A percentile compares a stretch with the other conserved stretches of the same genome.
Conservation (phyloP, 2,888 invertebrate genomes). For the Machimus rusticus region DNA sequence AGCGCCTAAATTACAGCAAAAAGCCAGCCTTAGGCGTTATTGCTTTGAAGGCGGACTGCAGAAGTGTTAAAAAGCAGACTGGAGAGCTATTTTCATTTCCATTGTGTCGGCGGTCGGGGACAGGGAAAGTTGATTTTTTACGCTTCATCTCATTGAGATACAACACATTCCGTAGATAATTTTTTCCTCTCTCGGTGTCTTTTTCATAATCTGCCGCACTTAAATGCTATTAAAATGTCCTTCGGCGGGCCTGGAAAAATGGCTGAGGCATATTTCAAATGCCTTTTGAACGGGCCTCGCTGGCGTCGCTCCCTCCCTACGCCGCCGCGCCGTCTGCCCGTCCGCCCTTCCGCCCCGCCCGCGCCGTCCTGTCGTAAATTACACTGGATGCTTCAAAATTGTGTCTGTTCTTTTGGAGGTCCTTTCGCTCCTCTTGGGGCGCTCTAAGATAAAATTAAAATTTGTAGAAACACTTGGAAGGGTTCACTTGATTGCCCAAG, state of each 20-base stretch:
- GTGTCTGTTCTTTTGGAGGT: neutral
- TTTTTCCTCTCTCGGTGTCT: neutral
- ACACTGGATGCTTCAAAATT: neutral
- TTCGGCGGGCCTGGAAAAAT: neutral
- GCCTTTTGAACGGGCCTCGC: neutral
- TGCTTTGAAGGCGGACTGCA: constrained; percentile 14
- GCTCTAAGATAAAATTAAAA: constrained; percentile 17
- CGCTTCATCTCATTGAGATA: constrained; percentile 30
- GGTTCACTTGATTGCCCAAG: constrained; percentile 6
- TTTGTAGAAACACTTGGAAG: constrained; percentile 12
- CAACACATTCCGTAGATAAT: constrained; percentile 11
- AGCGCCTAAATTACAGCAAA: constrained; percentile 28
- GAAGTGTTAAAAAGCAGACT: constrained; percentile 26
- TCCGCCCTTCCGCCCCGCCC: neutral
- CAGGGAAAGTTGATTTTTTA: constrained; percentile 10
- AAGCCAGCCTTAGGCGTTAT: constrained; percentile 7
- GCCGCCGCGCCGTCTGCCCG: too few relatives aligned
- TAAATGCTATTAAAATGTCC: constrained; percentile 1
- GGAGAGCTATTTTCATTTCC: constrained; percentile 16
- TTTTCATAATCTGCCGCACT: constrained; percentile 4
- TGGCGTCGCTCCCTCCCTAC: neutral
- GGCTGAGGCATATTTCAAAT: constrained; percentile 19
- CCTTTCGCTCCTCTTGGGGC: neutral
- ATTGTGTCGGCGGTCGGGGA: neutral
- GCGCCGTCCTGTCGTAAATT: neutral